Percentiles rank a stretch among this genome's conserved stretches.
Evolutionary conservation across 2,888 invertebrate species (phyloP).

Genomic region (Lasius platythorax): DNA sequence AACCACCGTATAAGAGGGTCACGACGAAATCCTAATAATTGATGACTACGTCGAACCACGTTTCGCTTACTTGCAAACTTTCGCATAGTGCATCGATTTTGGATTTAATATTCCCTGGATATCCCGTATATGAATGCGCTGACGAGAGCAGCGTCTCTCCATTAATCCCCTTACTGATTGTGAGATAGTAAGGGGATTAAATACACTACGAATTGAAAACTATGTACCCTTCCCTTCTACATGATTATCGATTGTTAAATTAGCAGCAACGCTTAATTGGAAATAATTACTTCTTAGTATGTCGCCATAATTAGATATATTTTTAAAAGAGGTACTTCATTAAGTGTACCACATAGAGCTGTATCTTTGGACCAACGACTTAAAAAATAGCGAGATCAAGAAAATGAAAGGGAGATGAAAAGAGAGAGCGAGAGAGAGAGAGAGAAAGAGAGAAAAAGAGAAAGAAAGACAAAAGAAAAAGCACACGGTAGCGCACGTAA

Average conservation of each 20-base stretch:
- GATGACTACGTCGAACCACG: conserved; percentile 58
- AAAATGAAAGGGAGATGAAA: background rate
- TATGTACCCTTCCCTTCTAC: background rate
- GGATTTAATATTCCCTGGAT: conserved; percentile 59
- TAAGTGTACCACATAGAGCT: background rate
- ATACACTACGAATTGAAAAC: background rate
- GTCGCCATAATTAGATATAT: background rate
- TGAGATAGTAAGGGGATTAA: background rate
- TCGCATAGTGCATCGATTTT: conserved; percentile 38
- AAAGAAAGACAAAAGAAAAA: background rate
- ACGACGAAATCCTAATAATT: conserved; percentile 63
- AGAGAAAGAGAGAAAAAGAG: too few species aligned
- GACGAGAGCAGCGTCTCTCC: background rate
- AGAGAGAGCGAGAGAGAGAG: background rate
- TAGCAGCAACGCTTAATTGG: background rate
- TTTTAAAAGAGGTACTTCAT: background rate
- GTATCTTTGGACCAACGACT: background rate
- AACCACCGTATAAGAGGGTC: conserved; percentile 38
- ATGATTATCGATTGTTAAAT: background rate
- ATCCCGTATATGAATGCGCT: background rate
- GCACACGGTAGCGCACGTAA: conserved; percentile 44
- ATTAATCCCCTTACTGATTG: background rate
- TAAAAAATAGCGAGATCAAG: conserved; percentile 3
- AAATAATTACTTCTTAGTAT: background rate
- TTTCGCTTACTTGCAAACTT: conserved; percentile 59